Percentiles rank a stretch among this genome's conserved stretches.
Evolutionary conservation across 1,140 invertebrate species (phyloP).

Genomic region (Centruroides sculpturatus): DNA sequence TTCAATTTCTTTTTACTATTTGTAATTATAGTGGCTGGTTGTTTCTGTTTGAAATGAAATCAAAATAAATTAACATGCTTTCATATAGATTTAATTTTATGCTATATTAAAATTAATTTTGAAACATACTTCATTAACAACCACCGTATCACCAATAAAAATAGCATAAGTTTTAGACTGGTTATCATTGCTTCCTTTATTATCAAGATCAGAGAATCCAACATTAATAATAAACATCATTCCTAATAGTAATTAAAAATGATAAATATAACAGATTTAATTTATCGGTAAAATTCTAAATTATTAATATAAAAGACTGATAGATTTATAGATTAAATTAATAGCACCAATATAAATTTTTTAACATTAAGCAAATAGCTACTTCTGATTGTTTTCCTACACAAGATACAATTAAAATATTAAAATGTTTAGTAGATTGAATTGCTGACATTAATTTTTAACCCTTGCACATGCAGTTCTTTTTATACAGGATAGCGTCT

Average conservation of each 20-base stretch:
- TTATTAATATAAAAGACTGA: too few relatives aligned
- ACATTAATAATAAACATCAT: constrained; percentile 97
- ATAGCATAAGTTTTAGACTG: constrained; percentile 82
- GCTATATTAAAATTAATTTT: background rate
- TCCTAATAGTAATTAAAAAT: constrained; percentile 31
- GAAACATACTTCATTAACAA: constrained; percentile 56
- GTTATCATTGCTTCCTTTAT: constrained; percentile 60
- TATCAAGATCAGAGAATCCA: constrained; percentile 75
- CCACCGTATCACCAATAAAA: constrained; percentile 91
- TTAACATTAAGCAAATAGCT: too few relatives aligned
- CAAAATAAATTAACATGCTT: background rate
- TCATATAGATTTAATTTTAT: background rate
- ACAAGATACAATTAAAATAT: too few relatives aligned
- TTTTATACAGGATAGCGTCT: too few relatives aligned
- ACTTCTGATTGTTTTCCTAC: too few relatives aligned
- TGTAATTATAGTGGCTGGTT: constrained; percentile 73
- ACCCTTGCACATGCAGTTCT: too few relatives aligned
- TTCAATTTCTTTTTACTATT: constrained; percentile 84
- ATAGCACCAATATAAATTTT: too few relatives aligned
- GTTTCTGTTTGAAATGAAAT: constrained; percentile 34
- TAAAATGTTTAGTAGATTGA: too few relatives aligned
- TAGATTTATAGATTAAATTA: too few relatives aligned
- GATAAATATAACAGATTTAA: background rate
- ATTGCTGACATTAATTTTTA: too few relatives aligned
- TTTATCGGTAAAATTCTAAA: background rate